Evolutionary conservation across 2,888 invertebrate genomes (phyloP).

Genomic region (Diplazon laetatorius): DNA sequence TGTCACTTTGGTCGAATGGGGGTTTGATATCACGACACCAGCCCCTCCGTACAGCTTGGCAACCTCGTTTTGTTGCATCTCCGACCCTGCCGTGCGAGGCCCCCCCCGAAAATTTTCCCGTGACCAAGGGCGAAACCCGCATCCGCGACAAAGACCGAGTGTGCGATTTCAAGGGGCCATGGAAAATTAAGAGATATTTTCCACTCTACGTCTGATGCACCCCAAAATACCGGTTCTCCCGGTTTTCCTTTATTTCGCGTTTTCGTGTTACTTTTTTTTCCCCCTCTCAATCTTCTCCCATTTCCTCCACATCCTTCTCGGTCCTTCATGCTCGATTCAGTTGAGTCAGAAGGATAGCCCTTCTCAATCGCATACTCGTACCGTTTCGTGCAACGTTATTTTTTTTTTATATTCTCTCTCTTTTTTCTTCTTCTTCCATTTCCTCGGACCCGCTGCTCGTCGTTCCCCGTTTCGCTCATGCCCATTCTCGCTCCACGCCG

Average conservation of each 20-base stretch:
- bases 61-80: slow-evolving; percentile 24
- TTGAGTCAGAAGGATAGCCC: slow-evolving; percentile 21
- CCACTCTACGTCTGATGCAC: slow-evolving; percentile 53
- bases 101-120: slow-evolving; percentile 22
- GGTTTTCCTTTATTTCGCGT: neutral
- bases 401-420: slow-evolving; percentile 42
- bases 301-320: too few relatives aligned
- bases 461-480: too few relatives aligned
- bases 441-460: too few relatives aligned
- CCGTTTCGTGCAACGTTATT: slow-evolving; percentile 24
- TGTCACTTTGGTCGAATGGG: slow-evolving; percentile 45
- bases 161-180: slow-evolving; percentile 56
- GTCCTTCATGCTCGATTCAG: slow-evolving; percentile 74
- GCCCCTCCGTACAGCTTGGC: slow-evolving; percentile 29
- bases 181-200: slow-evolving; percentile 72
- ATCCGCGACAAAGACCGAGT: slow-evolving; percentile 14
- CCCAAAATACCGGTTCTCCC: slow-evolving; percentile 49
- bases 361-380: slow-evolving; percentile 82
- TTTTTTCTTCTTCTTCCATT: neutral
- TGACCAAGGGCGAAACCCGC: slow-evolving; percentile 4
- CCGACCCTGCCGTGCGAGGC: neutral
- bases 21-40: slow-evolving; percentile 43
- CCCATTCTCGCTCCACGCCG: slow-evolving; percentile 13
- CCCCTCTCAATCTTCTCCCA: too few relatives aligned
- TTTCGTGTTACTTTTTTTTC: slow-evolving; percentile 75